Evolutionary conservation across 1,140 invertebrate genomes (phyloP), one percentile per base, ranked within the genome.

Genomic region (Physella acuta): DNA sequence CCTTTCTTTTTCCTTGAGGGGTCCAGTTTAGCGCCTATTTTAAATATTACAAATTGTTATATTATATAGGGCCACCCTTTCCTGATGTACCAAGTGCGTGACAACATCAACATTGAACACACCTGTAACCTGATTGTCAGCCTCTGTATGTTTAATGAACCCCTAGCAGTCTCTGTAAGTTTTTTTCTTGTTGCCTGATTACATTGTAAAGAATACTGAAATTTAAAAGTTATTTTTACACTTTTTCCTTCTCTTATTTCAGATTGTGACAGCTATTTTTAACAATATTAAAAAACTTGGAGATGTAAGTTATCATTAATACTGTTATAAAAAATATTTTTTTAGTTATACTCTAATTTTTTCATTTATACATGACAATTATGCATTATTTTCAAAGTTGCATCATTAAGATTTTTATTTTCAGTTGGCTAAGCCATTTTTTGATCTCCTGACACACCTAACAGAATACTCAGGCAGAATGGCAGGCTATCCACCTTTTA

Each of bases 101-200:
- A 97, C 82, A 92, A 91, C 75, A 92, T 97, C 65, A 97, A 96
- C 86, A 86, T 95, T 37, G 90, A 94, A 78, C 94, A 96, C 84
- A 95, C 94, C 2, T 90, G 92, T 72, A 94, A 94, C 82, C 87
- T 97, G 34, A 94, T 97, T 70, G 94, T 94, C 82, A 94, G 93
- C 30, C 87, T 97, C 26, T 94, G 92, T 76, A 89, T 93, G 31
- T 95, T 92, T 88, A 94, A 95, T 84, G 93, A 95, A 73, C 87
- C 91, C 72, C 84, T 95, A 26, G 94, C 94, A 51, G 71, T 78
- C 24, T 75, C 78, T 55, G 81, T 82, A 72, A 78, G 81, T 60
- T 30, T 60, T 60, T 55, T 8, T 8, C 53, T 44, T 44, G 8
- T 44, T 44, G 20, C 39, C 8, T 11, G 8, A 11, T 44, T 44